These are phyloP conservation scores for Magallana nippona DNA, from an alignment of 2,888 invertebrate genomes.

Conservation along the genomic window DNA sequence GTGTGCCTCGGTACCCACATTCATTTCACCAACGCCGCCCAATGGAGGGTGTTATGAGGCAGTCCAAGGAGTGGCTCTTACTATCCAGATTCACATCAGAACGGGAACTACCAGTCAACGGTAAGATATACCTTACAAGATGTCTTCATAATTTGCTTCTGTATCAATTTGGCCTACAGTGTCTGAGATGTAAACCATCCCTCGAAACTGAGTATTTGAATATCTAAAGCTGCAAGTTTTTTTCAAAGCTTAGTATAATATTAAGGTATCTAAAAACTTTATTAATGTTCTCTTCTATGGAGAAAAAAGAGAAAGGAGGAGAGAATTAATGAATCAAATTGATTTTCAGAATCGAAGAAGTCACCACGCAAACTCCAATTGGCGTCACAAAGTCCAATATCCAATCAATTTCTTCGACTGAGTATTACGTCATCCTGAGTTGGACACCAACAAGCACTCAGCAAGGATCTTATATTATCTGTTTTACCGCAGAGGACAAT, in stretches of 20 bases:
- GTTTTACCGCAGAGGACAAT: slow-evolving; percentile 6
- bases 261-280: no score
- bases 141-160: no score
- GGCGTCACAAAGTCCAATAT: slow-evolving; percentile 3
- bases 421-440: background rate
- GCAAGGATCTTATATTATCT: slow-evolving; percentile 1
- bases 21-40: slow-evolving; percentile 19
- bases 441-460: slow-evolving; percentile 17
- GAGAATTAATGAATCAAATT: no score
- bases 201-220: no score
- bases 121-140: background rate
- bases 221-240: no score
- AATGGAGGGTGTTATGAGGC: background rate
- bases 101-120: slow-evolving; percentile 2
- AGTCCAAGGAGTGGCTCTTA: background rate
- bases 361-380: background rate
- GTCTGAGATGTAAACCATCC: no score
- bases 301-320: no score
- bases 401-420: background rate
- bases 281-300: no score
- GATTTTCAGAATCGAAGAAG: background rate
- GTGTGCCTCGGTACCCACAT: slow-evolving; percentile 5
- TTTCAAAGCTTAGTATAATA: no score
- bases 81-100: background rate
- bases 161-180: no score